A percentile compares a stretch with the other conserved stretches of the same genome.
These are phyloP conservation scores for Ceuthmochares aereus DNA, from an alignment of 2,113 vertebrate genomes.

Conservation along the genomic window DNA sequence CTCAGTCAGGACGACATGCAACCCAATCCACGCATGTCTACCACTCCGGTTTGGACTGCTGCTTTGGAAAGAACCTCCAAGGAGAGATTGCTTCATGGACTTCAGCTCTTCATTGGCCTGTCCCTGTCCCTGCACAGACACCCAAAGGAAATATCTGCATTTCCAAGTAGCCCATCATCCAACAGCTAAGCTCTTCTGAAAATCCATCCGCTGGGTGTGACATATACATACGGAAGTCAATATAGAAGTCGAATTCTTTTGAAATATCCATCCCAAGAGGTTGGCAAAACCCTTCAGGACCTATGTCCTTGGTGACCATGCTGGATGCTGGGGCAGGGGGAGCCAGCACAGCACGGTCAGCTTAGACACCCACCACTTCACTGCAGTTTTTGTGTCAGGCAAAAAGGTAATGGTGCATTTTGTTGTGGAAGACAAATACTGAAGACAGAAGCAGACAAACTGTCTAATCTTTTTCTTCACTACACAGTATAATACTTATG, in stretches of 20 bases:
- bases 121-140: background rate
- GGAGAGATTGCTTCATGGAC: background rate
- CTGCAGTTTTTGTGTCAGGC: background rate
- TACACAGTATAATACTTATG: background rate
- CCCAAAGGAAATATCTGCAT: background rate
- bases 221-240: background rate
- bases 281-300: background rate
- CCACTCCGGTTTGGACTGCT: background rate
- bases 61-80: background rate
- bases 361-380: background rate
- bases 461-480: background rate
- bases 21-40: fast-evolving
- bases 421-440: background rate
- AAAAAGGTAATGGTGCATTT: background rate
- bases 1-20: background rate
- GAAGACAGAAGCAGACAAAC: background rate
- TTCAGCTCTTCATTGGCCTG: background rate
- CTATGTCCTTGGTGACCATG: fast-evolving
- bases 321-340: background rate
- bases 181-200: background rate
- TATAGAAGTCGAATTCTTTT: background rate
- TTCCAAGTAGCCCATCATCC: background rate
- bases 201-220: background rate
- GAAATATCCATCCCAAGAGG: fast-evolving
- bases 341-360: background rate